Conservation (phyloP, 2,888 invertebrate species). For the Eupithecia subumbrata region DNA sequence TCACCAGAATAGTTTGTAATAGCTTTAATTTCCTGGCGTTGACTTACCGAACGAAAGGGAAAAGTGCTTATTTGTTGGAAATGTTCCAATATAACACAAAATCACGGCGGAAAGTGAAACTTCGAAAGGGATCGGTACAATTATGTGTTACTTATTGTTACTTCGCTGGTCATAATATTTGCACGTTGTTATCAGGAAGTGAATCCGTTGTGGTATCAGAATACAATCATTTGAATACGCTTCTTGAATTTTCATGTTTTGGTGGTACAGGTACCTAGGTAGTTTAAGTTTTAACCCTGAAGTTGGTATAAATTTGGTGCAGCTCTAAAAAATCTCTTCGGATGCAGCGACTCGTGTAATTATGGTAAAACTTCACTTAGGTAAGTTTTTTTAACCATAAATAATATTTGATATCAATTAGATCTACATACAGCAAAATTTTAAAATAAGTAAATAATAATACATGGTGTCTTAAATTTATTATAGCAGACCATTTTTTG, state of each 20-base stretch:
- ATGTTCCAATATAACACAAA: constrained; percentile 42
- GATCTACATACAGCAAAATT: no score
- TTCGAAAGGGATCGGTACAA: constrained; percentile 42
- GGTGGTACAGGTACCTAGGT: not conserved
- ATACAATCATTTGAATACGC: not conserved
- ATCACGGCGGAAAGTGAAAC: constrained; percentile 44
- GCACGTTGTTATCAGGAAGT: constrained; percentile 4
- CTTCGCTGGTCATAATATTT: constrained; percentile 18
- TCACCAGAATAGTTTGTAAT: not conserved
- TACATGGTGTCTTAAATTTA: no score
- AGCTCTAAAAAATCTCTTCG: no score
- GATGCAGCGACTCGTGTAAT: no score
- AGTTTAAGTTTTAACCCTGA: not conserved
- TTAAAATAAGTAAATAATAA: no score
- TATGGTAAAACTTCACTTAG: no score
- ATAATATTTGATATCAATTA: no score
- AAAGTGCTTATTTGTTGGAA: constrained; percentile 44
- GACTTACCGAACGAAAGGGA: constrained; percentile 40
- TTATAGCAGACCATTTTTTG: no score
- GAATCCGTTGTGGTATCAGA: not conserved
- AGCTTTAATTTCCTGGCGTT: constrained; percentile 8
- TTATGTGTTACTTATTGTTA: constrained; percentile 27
- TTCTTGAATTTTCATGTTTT: not conserved
- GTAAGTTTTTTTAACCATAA: no score
- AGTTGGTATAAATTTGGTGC: not conserved